Percentiles rank a stretch among this genome's conserved stretches.
phyloP scores from a whole-genome alignment of 2,888 invertebrate species.

The Ethmia dodecea region DNA sequence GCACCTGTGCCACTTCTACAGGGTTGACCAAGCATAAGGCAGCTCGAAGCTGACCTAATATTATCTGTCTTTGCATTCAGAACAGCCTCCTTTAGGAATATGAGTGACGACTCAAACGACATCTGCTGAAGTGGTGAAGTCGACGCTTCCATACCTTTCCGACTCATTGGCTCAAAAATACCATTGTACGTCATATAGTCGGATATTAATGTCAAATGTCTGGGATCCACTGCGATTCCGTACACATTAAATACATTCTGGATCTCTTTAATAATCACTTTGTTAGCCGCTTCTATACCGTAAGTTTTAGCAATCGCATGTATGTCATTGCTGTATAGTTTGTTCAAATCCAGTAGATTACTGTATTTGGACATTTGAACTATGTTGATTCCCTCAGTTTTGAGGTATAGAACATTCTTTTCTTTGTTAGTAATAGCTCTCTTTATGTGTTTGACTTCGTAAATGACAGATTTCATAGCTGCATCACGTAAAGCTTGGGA shows the following conservation, averaged over 20 bases:
- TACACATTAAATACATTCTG: constrained; percentile 98
- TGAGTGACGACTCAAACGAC: constrained; percentile 96
- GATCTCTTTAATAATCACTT: constrained; percentile 95
- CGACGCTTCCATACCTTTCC: constrained; percentile 93
- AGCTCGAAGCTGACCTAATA: constrained; percentile 90
- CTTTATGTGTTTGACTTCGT: constrained; percentile 88
- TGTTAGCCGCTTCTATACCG: constrained; percentile 97
- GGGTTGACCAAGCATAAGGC: constrained; percentile 91
- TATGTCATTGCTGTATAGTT: constrained; percentile 95
- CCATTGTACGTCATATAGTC: constrained; percentile 99
- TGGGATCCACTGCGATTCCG: constrained; percentile 95
- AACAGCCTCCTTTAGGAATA: constrained; percentile 89
- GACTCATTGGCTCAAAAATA: constrained; percentile 90
- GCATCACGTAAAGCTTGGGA: constrained; percentile 84
- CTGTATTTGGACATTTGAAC: constrained; percentile 91
- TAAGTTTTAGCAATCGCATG: constrained; percentile 93
- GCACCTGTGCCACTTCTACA: constrained; percentile 90
- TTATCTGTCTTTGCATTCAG: constrained; percentile 84
- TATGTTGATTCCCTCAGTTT: constrained; percentile 98
- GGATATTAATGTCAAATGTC: constrained; percentile 94
- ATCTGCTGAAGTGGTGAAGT: constrained; percentile 98
- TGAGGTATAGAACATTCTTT: constrained; percentile 81
- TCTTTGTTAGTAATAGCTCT: constrained; percentile 89
- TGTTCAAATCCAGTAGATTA: constrained; percentile 86
- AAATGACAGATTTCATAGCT: constrained; percentile 84